Conservation (phyloP, 1,140 invertebrate species). For the Drosophila sproati region DNA sequence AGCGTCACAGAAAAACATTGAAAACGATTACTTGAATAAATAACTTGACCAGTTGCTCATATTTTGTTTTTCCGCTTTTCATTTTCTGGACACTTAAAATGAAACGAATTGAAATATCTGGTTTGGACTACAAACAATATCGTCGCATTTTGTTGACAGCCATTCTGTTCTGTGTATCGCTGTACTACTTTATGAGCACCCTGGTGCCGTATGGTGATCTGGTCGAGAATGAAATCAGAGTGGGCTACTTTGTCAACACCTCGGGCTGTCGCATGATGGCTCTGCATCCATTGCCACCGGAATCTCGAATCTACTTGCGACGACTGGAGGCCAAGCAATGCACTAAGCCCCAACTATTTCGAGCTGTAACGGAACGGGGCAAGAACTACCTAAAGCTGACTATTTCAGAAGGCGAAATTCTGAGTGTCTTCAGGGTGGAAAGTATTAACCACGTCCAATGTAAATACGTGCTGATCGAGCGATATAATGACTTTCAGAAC, state of each 20-base stretch:
- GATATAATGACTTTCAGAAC: neutral
- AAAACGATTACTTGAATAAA: neutral
- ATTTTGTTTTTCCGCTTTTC: too few species aligned
- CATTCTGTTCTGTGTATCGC: constrained; percentile 5
- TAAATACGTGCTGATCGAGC: neutral
- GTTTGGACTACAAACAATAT: neutral
- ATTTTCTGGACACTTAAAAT: neutral
- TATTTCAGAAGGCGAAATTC: neutral
- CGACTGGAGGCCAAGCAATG: neutral
- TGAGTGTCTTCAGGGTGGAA: neutral
- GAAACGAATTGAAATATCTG: neutral
- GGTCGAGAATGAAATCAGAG: neutral
- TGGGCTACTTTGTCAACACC: constrained; percentile 46
- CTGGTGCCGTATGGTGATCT: neutral
- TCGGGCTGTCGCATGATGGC: constrained; percentile 40
- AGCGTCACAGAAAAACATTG: neutral
- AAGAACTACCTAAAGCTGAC: constrained; percentile 11
- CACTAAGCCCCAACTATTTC: neutral
- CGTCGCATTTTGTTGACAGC: constrained; percentile 1
- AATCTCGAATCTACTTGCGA: neutral
- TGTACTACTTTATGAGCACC: constrained; percentile 25
- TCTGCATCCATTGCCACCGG: constrained; percentile 11
- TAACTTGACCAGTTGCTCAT: neutral
- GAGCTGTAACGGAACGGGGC: neutral
- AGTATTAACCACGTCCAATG: constrained; percentile 4